Evolutionary conservation across 2,113 vertebrate genomes (phyloP).

Genomic region (Thermophis baileyi): DNA sequence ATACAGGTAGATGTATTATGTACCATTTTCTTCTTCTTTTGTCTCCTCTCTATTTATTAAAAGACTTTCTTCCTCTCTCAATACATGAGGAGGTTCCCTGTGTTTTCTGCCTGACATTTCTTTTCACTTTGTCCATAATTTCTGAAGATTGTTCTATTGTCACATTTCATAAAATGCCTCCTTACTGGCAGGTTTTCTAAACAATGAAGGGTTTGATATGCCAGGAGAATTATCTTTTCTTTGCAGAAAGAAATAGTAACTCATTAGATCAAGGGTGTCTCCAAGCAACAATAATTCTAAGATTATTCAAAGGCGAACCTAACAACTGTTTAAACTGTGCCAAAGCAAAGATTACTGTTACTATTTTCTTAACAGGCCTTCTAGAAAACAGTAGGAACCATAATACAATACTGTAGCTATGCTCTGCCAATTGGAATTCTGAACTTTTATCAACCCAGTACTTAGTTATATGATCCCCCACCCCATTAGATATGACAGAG

Average conservation of each 20-base stretch:
- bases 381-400: not conserved
- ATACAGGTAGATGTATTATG: not conserved
- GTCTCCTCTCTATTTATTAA: not conserved
- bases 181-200: slow-evolving; percentile 27
- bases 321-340: slow-evolving; percentile 8
- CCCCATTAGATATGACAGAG: not conserved
- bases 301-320: slow-evolving; percentile 9
- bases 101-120: slow-evolving; percentile 28
- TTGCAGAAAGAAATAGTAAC: slow-evolving; percentile 36
- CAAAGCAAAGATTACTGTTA: no score
- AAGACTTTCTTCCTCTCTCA: not conserved
- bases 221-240: slow-evolving; percentile 29
- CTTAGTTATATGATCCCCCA: not conserved
- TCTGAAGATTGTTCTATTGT: slow-evolving; percentile 35
- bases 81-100: not conserved
- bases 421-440: slow-evolving; percentile 5
- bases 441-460: not conserved
- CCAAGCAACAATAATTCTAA: slow-evolving; percentile 34
- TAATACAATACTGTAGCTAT: not conserved
- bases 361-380: slow-evolving; percentile 1
- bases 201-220: slow-evolving; percentile 54
- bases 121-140: slow-evolving; percentile 41
- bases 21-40: not conserved
- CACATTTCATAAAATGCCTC: slow-evolving; percentile 50
- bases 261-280: slow-evolving; percentile 31